Evolutionary conservation across 2,888 invertebrate genomes (phyloP), one percentile per base, ranked within the genome.

Genomic region (Drosophila siamana): DNA sequence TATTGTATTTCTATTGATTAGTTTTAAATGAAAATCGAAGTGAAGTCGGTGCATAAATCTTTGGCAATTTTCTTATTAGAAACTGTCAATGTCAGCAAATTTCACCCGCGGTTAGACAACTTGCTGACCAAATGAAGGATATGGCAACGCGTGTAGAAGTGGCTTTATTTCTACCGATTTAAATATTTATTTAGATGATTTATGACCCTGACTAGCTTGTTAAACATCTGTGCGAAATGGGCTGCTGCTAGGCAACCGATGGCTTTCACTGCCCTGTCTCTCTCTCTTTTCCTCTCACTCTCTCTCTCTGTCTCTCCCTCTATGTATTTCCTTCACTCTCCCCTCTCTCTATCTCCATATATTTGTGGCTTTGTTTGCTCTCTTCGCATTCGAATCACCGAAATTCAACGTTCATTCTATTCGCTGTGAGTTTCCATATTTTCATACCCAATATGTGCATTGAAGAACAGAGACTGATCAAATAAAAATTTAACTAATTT

Each of bases 181-280:
- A 1, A 3, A 43, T 44, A 48, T 60, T 38, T 56, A 47, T 72
- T 78, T 67, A 16, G 61, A 88, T 88, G 85, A 86, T 86, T 86
- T 86, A 86, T 86, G 85, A 88, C 75, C 78, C 67, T 66, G 77
- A 57, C 69, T 43, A 55, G 79, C 85, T 79, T 73, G 83, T 82
- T 85, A 79, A 87, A 80, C 87, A 87, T 82, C 79, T 88, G 86
- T 86, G 78, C 69, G 81, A 86, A 85, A 85, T 83, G 86, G 84
- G 76, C 59, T 69, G 75, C 60, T 43, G 52, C 40, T 22, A 55
- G 52, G 30, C 61, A 56, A 55, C 73, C 72, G 74, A 70, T 71
- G 70, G 86, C 84, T 87, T 84, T 84, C 87, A 81, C 87, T 30
- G 40, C 47, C 4, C 40, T 8, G 28, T 19, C 16, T 41, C n/a